Evolutionary conservation across 2,888 invertebrate genomes (phyloP).

Genomic region (Sericinus montela): DNA sequence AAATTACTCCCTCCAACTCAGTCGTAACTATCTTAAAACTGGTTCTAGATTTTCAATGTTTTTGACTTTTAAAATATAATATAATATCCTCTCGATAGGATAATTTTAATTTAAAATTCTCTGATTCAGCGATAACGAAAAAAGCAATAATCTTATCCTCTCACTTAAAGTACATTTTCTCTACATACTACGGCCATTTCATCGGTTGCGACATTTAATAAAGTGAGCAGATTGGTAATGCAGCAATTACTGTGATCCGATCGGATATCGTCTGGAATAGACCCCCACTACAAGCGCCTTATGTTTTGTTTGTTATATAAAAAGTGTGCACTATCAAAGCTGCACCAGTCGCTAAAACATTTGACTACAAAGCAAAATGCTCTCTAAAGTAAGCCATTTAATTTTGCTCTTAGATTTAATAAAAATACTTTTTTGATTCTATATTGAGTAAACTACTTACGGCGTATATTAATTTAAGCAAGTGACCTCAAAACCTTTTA

Average conservation of each 20-base stretch:
- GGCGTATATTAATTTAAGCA: no score
- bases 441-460: no score
- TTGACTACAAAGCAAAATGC: constrained; percentile 72
- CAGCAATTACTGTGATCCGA: constrained; percentile 71
- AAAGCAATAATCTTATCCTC: constrained; percentile 49
- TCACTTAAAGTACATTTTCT: constrained; percentile 58
- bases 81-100: constrained; percentile 5
- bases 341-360: constrained; percentile 65
- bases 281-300: constrained; percentile 53
- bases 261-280: constrained; percentile 72
- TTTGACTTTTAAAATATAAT: constrained; percentile 9
- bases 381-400: constrained; percentile 65
- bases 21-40: neutral
- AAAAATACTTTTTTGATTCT: no score
- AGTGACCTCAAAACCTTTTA: no score
- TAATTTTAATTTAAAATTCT: no score
- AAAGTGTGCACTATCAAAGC: constrained; percentile 65
- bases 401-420: neutral
- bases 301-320: constrained; percentile 75
- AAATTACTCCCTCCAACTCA: neutral
- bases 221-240: constrained; percentile 70
- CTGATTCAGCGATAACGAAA: constrained; percentile 2
- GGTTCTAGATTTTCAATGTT: constrained; percentile 6
- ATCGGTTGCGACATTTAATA: constrained; percentile 63
- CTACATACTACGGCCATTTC: constrained; percentile 59